Percentiles rank a stretch among this genome's conserved stretches.
Conservation (phyloP, 1,140 invertebrate genomes). For the Drosophila suzukii region DNA sequence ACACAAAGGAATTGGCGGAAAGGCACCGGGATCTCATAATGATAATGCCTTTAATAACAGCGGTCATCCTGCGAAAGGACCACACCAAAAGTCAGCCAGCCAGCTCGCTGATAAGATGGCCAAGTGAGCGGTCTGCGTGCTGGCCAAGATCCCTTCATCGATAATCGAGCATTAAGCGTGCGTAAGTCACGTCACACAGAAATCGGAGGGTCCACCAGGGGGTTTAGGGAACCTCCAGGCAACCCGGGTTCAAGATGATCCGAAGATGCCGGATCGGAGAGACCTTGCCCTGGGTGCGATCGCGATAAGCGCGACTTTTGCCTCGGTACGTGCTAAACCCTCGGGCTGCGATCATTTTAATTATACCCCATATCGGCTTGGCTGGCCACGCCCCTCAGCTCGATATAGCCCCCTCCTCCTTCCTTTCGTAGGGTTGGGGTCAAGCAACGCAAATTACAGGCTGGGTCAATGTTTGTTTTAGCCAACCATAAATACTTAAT, state of each 20-base stretch:
- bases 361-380: conserved; percentile 52
- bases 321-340: conserved; percentile 78
- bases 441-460: conserved; percentile 76
- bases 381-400: conserved; percentile 19
- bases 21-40: conserved; percentile 63
- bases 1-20: conserved; percentile 59
- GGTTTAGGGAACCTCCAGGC: conserved; percentile 1
- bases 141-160: conserved; percentile 66
- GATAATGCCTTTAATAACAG: conserved; percentile 78
- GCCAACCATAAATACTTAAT: conserved; percentile 74
- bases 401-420: background rate
- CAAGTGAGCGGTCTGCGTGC: conserved; percentile 48
- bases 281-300: conserved; percentile 79
- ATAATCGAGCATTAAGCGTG: conserved; percentile 76
- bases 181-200: conserved; percentile 72
- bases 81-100: conserved; percentile 51
- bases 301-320: conserved; percentile 81
- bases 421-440: conserved; percentile 33
- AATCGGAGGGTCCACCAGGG: background rate
- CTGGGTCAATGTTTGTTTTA: conserved; percentile 75
- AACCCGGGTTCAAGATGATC: conserved; percentile 24
- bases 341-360: conserved; percentile 72
- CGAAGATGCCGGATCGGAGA: conserved; percentile 29
- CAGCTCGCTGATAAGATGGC: conserved; percentile 61
- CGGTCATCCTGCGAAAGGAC: conserved; percentile 58